phyloP scores from a whole-genome alignment of 2,797 vertebrate genomes.

The Ctenopoma kingsleyae region DNA sequence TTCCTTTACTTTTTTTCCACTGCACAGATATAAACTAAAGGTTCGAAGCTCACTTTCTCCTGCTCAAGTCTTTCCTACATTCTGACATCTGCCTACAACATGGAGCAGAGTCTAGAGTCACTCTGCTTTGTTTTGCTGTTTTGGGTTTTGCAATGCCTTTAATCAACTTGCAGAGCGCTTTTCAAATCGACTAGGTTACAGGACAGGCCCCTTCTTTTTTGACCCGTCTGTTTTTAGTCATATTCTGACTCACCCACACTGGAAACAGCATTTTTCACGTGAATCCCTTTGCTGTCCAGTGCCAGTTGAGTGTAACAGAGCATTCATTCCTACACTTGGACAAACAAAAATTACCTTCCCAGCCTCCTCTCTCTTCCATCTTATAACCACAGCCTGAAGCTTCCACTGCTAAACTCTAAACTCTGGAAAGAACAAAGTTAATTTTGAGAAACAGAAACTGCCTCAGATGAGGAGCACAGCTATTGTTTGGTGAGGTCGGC shows the following conservation, averaged over 20 bases:
- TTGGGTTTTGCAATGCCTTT: constrained; percentile 67
- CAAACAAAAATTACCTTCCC: constrained; percentile 61
- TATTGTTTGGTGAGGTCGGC: constrained; percentile 74
- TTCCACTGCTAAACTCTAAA: constrained; percentile 54
- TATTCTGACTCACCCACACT: constrained; percentile 39
- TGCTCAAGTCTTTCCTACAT: constrained; percentile 34
- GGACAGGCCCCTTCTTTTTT: constrained; percentile 31
- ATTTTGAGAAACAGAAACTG: constrained; percentile 67
- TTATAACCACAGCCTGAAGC: constrained; percentile 59
- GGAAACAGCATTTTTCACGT: constrained; percentile 56
- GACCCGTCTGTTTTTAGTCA: constrained; percentile 56
- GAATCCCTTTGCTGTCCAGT: constrained; percentile 31
- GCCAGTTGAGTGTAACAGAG: constrained; percentile 51
- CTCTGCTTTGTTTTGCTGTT: constrained; percentile 67
- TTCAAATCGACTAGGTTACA: constrained; percentile 50
- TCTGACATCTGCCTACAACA: constrained; percentile 81
- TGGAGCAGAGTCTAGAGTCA: constrained; percentile 56
- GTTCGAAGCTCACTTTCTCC: constrained; percentile 56
- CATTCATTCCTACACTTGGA: constrained; percentile 58
- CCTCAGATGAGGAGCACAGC: constrained; percentile 55
- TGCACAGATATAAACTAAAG: constrained; percentile 24
- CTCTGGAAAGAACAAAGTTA: constrained; percentile 62
- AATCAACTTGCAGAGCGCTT: constrained; percentile 66
- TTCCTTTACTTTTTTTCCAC: constrained; percentile 16
- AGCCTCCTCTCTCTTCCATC: constrained; percentile 35